Base-by-base conservation (phyloP, 2,888 invertebrate genomes). In the Drosophila anomalata region DNA sequence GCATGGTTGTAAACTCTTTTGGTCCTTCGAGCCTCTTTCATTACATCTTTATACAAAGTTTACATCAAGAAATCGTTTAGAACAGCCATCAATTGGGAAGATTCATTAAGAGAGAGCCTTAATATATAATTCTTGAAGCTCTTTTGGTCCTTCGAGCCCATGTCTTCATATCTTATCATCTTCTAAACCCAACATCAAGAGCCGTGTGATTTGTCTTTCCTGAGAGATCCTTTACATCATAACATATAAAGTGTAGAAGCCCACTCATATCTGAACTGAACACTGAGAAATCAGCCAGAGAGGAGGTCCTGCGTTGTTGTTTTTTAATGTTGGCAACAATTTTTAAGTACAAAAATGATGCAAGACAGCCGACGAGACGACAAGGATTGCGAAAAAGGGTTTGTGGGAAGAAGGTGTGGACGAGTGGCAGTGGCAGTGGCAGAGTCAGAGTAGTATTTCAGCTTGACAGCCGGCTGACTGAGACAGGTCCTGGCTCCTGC, bases 331-430 rank as follows among this genome's bases (percentile, higher is more conserved):
- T 75, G 75, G 52, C 78, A 80, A 83, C 87, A 80, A 78, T 83
- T 83, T 83, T 83, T 86, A 83, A 83, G 86, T 86, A 70, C 79
- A 79, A 76, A 74, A 73, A 73, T 72, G 85, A 71, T 70, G 73
- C 71, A 73, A 75, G 74, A 62, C 70, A 54, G 58, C 24, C 57
- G 60, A 59, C 52, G 54, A 54, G 66, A 55, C 65, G 55, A 26
- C 33, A 47, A 48, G 39, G 39, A 20, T 57, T 14, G 39, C n/a
- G 36, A 48, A 29, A 36, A 17, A 17, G 46, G 36, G 22, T 29
- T 41, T 44, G 51, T 14, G 22, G 44, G 11, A 9, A 41, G 41
- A 29, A 17, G 17, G 17, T 17, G 17, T 17, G 1, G 1, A 17
- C 17, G 17, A 17, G 17, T 17, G 17, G 14, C 6, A 44, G 22